Evolutionary conservation across 2,113 vertebrate species (phyloP).

Genomic region (Panurus biarmicus): DNA sequence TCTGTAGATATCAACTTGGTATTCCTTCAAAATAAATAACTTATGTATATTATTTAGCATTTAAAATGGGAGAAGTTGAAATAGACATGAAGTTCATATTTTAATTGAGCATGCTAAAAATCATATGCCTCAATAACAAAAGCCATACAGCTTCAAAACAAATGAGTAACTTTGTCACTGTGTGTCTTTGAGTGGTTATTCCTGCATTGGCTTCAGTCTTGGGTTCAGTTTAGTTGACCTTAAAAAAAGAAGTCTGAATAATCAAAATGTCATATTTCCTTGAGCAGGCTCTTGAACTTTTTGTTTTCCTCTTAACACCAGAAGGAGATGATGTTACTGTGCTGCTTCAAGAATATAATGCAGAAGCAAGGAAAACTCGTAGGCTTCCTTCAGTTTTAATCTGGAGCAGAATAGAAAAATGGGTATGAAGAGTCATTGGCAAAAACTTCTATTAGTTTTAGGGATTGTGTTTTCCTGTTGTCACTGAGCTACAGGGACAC

Average conservation of each 20-base stretch:
- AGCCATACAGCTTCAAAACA: not conserved
- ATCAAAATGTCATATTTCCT: not conserved
- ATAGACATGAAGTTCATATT: not conserved
- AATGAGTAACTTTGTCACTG: not conserved
- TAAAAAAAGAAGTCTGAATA: not conserved
- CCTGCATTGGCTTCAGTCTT: not conserved
- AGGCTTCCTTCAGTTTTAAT: not conserved
- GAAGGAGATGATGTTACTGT: not conserved
- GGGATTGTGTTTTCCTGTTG: slow-evolving; percentile 27
- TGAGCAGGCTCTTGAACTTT: not conserved
- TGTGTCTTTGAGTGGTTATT: not conserved
- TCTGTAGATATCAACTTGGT: not conserved
- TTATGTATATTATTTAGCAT: not conserved
- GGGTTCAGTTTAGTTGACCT: not conserved
- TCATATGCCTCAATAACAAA: not conserved
- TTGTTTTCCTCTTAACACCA: not conserved
- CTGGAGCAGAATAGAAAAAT: no score
- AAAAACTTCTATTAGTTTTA: slow-evolving; percentile 17
- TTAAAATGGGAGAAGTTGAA: not conserved
- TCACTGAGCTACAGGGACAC: not conserved
- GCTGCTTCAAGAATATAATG: not conserved
- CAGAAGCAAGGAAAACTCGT: not conserved
- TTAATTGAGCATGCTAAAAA: not conserved
- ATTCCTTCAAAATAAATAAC: not conserved
- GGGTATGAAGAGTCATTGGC: not conserved